Evolutionary conservation across 2,113 vertebrate species (phyloP).

Genomic region (Hyperoodon ampullatus): DNA sequence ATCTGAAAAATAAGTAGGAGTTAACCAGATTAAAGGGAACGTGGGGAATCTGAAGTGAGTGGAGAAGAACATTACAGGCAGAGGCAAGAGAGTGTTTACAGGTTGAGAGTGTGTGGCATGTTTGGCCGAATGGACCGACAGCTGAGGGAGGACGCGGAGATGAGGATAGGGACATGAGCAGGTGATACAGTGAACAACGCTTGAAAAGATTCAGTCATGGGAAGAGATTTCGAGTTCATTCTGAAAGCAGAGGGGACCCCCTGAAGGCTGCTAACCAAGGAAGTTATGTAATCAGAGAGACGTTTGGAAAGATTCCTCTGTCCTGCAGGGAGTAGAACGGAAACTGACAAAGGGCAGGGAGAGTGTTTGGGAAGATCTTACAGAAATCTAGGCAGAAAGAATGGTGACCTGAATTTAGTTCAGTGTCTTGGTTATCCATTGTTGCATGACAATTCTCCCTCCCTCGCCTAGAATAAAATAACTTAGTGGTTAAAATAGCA

Average conservation of each 20-base stretch:
- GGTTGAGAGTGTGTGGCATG: background rate
- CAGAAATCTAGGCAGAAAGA: background rate
- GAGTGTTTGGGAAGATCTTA: background rate
- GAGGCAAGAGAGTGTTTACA: background rate
- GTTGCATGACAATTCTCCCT: background rate
- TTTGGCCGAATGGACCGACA: background rate
- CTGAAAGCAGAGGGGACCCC: background rate
- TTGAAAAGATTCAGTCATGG: background rate
- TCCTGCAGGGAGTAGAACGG: background rate
- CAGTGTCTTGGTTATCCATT: background rate
- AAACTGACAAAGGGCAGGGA: background rate
- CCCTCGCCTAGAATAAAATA: background rate
- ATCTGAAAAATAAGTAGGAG: background rate
- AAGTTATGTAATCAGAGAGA: background rate
- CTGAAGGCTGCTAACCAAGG: background rate
- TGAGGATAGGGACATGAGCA: background rate
- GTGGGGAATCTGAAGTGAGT: background rate
- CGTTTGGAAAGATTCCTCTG: background rate
- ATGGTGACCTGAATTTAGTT: background rate
- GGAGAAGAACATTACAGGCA: background rate
- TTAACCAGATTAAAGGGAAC: background rate
- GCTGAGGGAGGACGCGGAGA: background rate
- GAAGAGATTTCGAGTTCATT: background rate
- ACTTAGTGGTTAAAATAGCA: background rate
- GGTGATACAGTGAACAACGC: background rate